Conservation (phyloP, 2,113 vertebrate species). For the Pundamilia nyererei region DNA sequence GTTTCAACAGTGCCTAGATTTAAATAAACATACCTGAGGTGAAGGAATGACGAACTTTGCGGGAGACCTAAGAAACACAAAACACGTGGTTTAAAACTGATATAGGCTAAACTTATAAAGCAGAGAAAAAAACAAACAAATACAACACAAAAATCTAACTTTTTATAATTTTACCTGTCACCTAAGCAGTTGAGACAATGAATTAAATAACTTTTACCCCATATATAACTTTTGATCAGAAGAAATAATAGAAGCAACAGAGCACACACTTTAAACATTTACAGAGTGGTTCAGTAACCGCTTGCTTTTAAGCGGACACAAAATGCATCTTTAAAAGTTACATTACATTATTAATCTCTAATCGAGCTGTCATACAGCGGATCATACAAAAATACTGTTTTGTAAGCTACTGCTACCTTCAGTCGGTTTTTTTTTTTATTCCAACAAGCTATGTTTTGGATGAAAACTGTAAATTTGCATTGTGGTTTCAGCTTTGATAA, state of each 20-base stretch:
- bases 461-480: background rate
- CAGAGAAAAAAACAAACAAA: background rate
- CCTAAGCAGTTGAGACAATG: background rate
- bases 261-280: background rate
- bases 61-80: slow-evolving; percentile 77
- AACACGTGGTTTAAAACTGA: background rate
- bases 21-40: slow-evolving; percentile 75
- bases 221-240: background rate
- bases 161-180: background rate
- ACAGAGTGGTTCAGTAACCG: background rate
- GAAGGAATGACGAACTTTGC: slow-evolving; percentile 74
- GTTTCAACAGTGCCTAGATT: background rate
- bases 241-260: background rate
- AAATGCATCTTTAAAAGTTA: background rate
- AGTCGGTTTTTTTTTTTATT: background rate
- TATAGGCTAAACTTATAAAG: background rate
- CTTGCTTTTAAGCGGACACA: background rate
- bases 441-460: background rate
- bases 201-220: background rate
- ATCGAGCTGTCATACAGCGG: background rate
- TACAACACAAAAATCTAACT: background rate
- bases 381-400: background rate
- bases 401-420: background rate
- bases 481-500: background rate
- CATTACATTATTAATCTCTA: background rate